Evolutionary conservation across 2,113 vertebrate genomes (phyloP).

Genomic region (Cercocebus atys): DNA sequence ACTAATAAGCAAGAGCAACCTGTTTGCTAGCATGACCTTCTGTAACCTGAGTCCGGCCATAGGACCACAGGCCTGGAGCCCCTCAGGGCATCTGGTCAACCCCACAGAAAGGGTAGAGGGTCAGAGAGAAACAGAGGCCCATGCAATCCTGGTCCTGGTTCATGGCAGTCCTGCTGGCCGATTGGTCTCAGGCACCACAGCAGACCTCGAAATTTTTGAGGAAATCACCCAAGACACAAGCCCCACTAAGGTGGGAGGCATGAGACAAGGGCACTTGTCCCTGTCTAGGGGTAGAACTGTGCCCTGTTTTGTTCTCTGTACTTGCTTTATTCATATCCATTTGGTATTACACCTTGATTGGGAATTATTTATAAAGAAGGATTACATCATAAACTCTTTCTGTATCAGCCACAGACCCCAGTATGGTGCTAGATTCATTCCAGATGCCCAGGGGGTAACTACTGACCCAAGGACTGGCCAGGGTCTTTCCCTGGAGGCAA

Average conservation of each 20-base stretch:
- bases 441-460: background rate
- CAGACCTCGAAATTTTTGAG: background rate
- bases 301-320: background rate
- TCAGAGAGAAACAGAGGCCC: background rate
- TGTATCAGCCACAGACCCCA: background rate
- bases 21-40: background rate
- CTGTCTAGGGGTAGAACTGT: background rate
- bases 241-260: background rate
- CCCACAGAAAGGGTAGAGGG: background rate
- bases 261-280: rapidly evolving
- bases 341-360: background rate
- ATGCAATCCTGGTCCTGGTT: background rate
- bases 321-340: background rate
- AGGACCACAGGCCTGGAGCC: background rate
- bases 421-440: background rate
- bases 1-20: background rate
- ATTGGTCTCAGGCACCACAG: background rate
- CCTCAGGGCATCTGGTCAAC: background rate
- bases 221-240: background rate
- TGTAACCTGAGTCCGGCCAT: background rate
- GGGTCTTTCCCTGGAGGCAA: background rate
- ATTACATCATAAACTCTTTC: background rate
- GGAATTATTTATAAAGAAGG: background rate
- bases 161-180: background rate
- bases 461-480: background rate